A percentile compares a stretch with the other conserved stretches of the same genome.
These are phyloP conservation scores for Oreochromis tanganicae DNA, from an alignment of 2,113 vertebrate genomes.

Conservation along the genomic window DNA sequence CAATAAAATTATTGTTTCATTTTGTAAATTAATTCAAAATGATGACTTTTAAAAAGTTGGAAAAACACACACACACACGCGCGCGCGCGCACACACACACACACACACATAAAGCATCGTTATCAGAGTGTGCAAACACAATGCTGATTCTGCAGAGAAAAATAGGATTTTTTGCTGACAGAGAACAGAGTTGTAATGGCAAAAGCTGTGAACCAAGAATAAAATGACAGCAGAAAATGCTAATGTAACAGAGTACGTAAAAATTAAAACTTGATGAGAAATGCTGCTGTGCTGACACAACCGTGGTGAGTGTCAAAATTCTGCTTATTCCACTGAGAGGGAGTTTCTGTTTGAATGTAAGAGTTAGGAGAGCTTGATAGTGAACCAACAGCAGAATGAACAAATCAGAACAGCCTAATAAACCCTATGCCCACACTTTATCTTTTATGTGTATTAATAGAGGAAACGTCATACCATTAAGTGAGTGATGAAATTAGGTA, in stretches of 20 bases:
- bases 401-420: background rate
- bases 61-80: background rate
- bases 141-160: conserved; percentile 52
- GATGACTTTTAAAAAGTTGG: conserved; percentile 31
- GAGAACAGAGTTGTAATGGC: conserved; percentile 29
- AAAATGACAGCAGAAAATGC: conserved; percentile 50
- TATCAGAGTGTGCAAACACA: conserved; percentile 31
- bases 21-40: conserved; percentile 45
- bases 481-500: background rate
- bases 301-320: background rate
- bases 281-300: conserved; percentile 18
- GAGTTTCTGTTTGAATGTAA: background rate
- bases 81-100: accelerated
- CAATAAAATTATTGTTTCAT: conserved; percentile 8
- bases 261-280: conserved; percentile 46
- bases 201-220: conserved; percentile 41
- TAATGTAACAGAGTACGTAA: conserved; percentile 41
- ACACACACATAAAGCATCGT: conserved; percentile 1
- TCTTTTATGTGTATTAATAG: background rate
- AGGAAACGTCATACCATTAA: background rate
- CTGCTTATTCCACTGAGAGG: background rate
- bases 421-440: background rate
- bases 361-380: background rate
- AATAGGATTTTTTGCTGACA: conserved; percentile 55
- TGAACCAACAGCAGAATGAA: background rate